Conservation (phyloP, 2,888 invertebrate species). For the Drosophila neoperkinsi region DNA sequence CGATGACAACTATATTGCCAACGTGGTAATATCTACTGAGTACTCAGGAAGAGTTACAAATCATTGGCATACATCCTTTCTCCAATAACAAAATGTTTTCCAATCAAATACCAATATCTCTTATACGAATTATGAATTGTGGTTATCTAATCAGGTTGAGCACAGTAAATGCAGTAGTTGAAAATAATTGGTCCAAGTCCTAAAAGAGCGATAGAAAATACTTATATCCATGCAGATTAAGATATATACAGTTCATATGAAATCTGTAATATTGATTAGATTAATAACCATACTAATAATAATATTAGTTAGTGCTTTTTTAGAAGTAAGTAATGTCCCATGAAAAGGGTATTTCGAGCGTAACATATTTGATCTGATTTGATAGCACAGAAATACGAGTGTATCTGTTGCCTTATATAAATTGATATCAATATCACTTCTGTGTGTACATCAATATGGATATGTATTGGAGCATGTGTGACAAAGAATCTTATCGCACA, state of each 20-base stretch:
- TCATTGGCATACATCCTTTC: not conserved
- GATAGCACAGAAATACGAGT: slow-evolving; percentile 8
- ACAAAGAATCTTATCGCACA: slow-evolving; percentile 44
- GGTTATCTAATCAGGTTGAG: not conserved
- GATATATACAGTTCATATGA: not conserved
- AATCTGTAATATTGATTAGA: not conserved
- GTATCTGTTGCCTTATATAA: slow-evolving; percentile 9
- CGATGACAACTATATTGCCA: slow-evolving; percentile 19
- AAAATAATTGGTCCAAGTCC: not conserved
- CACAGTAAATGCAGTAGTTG: not conserved
- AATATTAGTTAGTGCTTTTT: not conserved
- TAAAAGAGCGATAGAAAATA: not conserved
- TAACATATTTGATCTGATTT: not conserved
- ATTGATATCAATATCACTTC: slow-evolving; percentile 48
- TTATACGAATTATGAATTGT: not conserved
- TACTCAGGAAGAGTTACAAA: slow-evolving; percentile 2
- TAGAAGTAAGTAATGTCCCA: not conserved
- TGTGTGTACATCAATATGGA: not conserved
- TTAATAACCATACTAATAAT: not conserved
- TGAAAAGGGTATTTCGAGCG: slow-evolving; percentile 28
- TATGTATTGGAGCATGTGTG: not conserved
- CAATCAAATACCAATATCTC: not conserved
- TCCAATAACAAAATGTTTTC: not conserved
- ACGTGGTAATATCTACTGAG: slow-evolving; percentile 4
- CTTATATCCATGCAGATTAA: not conserved